Evolutionary conservation across 2,797 vertebrate species (phyloP).

Genomic region (Poeciliopsis presidionis): DNA sequence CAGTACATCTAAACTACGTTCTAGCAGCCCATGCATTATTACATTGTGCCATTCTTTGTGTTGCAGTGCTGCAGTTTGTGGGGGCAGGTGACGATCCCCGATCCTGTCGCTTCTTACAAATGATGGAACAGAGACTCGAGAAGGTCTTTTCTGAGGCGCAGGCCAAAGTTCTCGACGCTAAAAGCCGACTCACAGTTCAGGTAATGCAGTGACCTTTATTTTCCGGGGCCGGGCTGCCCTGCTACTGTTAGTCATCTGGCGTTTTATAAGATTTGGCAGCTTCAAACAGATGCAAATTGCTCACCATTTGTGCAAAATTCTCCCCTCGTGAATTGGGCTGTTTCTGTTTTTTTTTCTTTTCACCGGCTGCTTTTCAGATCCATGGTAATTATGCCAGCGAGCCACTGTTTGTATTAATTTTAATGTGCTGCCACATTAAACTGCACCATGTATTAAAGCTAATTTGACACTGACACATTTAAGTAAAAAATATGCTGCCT

Average conservation of each 20-base stretch:
- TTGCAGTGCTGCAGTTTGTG: slow-evolving; percentile 94
- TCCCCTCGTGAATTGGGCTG: slow-evolving; percentile 34
- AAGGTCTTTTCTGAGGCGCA: slow-evolving; percentile 94
- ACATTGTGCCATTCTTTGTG: slow-evolving; percentile 3
- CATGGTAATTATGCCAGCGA: slow-evolving; percentile 60
- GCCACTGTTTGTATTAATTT: slow-evolving; percentile 53
- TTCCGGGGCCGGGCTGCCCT: neutral
- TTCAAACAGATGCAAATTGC: slow-evolving; percentile 41
- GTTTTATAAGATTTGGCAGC: slow-evolving; percentile 33
- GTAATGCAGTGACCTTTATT: slow-evolving; percentile 69
- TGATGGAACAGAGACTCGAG: slow-evolving; percentile 93
- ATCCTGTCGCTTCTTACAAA: slow-evolving; percentile 93
- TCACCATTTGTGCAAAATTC: slow-evolving; percentile 46
- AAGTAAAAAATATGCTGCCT: slow-evolving; percentile 26
- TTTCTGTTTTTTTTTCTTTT: neutral
- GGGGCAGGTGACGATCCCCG: slow-evolving; percentile 88
- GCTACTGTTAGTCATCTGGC: slow-evolving; percentile 3
- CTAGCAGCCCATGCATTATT: neutral
- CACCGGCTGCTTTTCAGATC: slow-evolving; percentile 39
- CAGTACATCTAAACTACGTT: neutral
- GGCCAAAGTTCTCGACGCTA: slow-evolving; percentile 85
- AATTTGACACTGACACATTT: slow-evolving; percentile 40
- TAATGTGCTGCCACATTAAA: slow-evolving; percentile 60
- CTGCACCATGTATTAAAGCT: slow-evolving; percentile 45
- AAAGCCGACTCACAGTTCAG: slow-evolving; percentile 89